Evolutionary conservation across 2,888 invertebrate species (phyloP), one percentile per base, ranked within the genome.

Genomic region (Leucoptera coffeella): DNA sequence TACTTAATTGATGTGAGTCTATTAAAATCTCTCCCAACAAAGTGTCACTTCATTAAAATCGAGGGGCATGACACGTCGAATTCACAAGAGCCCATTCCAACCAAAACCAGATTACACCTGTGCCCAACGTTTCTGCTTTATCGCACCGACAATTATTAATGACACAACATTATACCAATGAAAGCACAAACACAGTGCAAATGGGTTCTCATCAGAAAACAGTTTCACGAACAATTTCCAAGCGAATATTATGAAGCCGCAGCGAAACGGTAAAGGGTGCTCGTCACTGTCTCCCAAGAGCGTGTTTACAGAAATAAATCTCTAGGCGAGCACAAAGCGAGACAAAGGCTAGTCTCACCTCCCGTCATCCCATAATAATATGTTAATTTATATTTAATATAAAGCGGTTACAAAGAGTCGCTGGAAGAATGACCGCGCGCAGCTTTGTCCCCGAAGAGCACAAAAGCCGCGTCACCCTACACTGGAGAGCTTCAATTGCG

Each of bases 331-430:
- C 42, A 59, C 54, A 58, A 59, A 47, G 33, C 43, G 33, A 36
- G 37, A 38, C 38, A 50, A 48, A 53, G 48, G 48, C 38, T 42
- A 38, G 47, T 48, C 50, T 50, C 53, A 46, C 51, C 48, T 48
- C 28, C 24, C 27, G 26, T 29, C 28, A 23, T 12, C 30, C 44
- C 35, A 38, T 55, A 52, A 52, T 61, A 57, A 59, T 62, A 67
- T 65, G 62, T 62, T 67, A 67, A 67, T 65, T 62, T 57, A 56
- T 55, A 58, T 62, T 64, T 60, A 59, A 64, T 64, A 49, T 57
- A 55, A 60, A 55, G 54, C 60, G 56, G 46, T 45, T 41, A 36
- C 40, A 37, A 43, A 47, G 46, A 47, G 53, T 47, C 50, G 41
- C 6, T 17, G 44, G 47, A 48, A 29, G 28, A 23, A 50, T 48